phyloP scores from a whole-genome alignment of 2,888 invertebrate genomes.

The Geotrupes spiniger region DNA sequence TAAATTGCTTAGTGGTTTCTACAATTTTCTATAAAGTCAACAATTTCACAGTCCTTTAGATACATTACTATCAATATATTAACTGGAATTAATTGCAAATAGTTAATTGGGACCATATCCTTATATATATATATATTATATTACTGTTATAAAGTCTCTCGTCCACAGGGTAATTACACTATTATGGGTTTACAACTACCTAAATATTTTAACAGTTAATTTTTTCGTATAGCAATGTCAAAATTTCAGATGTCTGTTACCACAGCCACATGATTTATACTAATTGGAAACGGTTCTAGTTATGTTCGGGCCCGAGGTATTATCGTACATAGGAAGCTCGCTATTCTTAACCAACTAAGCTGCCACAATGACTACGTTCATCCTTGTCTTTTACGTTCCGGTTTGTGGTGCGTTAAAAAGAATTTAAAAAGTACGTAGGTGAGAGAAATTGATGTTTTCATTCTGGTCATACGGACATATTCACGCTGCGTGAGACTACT shows the following conservation, averaged over 20 bases:
- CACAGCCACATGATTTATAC: constrained; percentile 33
- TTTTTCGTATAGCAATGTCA: constrained; percentile 17
- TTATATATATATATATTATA: no score
- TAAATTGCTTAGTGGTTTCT: no score
- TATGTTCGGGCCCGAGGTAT: constrained; percentile 17
- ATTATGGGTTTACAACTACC: no score
- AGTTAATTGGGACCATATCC: no score
- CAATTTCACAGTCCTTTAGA: no score
- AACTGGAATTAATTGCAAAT: no score
- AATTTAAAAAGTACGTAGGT: constrained; percentile 2
- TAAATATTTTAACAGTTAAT: constrained; percentile 11
- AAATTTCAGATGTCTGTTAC: constrained; percentile 32
- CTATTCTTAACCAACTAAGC: constrained; percentile 2
- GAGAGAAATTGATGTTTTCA: background rate
- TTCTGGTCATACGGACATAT: constrained; percentile 11
- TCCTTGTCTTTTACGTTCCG: background rate
- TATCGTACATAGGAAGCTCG: constrained; percentile 8
- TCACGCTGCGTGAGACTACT: constrained; percentile 32
- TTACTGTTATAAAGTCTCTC: no score
- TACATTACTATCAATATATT: no score
- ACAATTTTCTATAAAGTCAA: no score
- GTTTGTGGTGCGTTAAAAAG: background rate
- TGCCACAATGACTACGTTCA: background rate
- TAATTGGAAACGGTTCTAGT: constrained; percentile 38
- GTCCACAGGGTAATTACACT: no score